Evolutionary conservation across 2,113 vertebrate genomes (phyloP).

Genomic region (Neolamprologus longior): DNA sequence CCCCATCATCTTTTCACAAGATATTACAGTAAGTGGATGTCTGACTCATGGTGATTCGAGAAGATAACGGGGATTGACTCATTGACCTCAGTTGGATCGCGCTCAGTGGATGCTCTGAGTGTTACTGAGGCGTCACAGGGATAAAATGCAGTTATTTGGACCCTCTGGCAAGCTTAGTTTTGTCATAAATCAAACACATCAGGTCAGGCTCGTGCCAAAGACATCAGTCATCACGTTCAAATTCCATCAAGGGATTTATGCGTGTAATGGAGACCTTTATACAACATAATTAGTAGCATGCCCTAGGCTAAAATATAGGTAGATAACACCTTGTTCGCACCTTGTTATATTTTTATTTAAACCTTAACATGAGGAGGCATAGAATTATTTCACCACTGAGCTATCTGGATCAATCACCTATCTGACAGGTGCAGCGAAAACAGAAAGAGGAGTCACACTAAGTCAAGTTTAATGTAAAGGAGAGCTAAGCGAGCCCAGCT

Average conservation of each 20-base stretch:
- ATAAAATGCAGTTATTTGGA: slow-evolving; percentile 29
- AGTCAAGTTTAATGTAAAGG: slow-evolving; percentile 21
- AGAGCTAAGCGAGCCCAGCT: background rate
- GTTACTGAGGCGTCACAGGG: slow-evolving; percentile 37
- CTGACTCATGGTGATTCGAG: slow-evolving; percentile 48
- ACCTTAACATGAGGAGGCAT: background rate
- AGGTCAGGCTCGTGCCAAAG: slow-evolving; percentile 28
- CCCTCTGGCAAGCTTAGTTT: slow-evolving; percentile 33
- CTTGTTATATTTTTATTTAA: slow-evolving; percentile 7
- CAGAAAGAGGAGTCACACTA: slow-evolving; percentile 4
- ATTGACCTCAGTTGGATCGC: slow-evolving; percentile 33
- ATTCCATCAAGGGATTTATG: slow-evolving; percentile 36
- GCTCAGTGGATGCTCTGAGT: slow-evolving; percentile 24
- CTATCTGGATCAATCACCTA: background rate
- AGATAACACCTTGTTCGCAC: slow-evolving; percentile 24
- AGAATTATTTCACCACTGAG: slow-evolving; percentile 4
- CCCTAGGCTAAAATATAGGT: slow-evolving; percentile 7
- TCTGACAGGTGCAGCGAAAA: slow-evolving; percentile 42
- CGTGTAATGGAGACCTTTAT: slow-evolving; percentile 18
- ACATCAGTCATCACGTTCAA: slow-evolving; percentile 41
- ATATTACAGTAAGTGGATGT: slow-evolving; percentile 53
- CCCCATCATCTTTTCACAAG: slow-evolving; percentile 41
- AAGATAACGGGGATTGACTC: slow-evolving; percentile 51
- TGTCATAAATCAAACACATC: slow-evolving; percentile 50
- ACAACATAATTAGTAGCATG: slow-evolving; percentile 10